Base-by-base conservation (phyloP, 53 echinoderm and acorn worm genomes). In the Mesocentrotus franciscanus region DNA sequence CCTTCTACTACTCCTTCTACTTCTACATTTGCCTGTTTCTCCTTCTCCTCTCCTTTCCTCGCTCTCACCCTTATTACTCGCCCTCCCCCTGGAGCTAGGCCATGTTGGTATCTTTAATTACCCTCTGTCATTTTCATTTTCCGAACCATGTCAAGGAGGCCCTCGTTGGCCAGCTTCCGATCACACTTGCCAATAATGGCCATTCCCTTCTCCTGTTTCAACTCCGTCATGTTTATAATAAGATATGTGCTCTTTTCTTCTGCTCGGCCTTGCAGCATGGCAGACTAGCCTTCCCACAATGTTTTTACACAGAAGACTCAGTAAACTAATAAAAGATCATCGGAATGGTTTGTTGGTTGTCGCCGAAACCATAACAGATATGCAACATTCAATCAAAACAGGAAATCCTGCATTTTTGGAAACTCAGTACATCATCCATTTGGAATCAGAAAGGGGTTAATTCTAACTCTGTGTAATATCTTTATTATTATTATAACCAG, bases 121-220 rank as follows among this genome's bases (percentile, higher is more conserved):
- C 91, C 68, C 91, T 18, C 29, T 1, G 59, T 90, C 90, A 26
- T 90, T 68, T 34, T 90, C 32, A 26, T 90, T 15, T n/a, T 85
- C 85, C 24, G 35, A 55, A 17, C 36, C 68, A 10, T 27, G 58
- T 58, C n/a, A 87, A 87, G 87, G 87, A 59, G 81, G 22, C 59
- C 55, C 62, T 32, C 16, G 17, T 64, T 68, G 68, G 32, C 15
- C 62, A 13, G 68, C 91, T 62, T 91, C 91, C 68, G 64, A 68
- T 91, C 36, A 59, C 91, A 91, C 91, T 91, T 35, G 35, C 91
- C 68, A 91, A 91, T 91, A 91, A 35, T 91, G 91, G 64, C 64
- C 68, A 39, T 59, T 66, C 68, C 91, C 66, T 62, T 62, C 91
- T 91, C 91, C 22, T 39, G 68, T 91, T 91, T 91, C 91, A 66